A percentile compares a stretch with the other conserved stretches of the same genome.
These are phyloP conservation scores for Xestia xanthographa DNA, from an alignment of 2,888 invertebrate species.

Conservation along the genomic window DNA sequence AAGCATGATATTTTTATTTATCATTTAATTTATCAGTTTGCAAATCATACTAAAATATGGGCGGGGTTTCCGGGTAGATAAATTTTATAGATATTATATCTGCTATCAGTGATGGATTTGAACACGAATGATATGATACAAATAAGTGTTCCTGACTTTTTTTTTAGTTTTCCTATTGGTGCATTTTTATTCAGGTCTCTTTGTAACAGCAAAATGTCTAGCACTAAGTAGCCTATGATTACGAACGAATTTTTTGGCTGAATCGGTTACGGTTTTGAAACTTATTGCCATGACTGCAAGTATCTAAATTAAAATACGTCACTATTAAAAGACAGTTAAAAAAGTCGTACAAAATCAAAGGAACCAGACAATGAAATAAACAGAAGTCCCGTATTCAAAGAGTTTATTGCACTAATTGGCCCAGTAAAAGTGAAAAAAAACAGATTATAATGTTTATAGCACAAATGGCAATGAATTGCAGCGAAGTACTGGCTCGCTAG, in stretches of 20 bases:
- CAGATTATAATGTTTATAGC: slow-evolving; percentile 3
- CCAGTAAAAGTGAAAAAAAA: background rate
- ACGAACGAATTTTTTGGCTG: too few relatives aligned
- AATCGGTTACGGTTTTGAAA: too few relatives aligned
- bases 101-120: slow-evolving; percentile 11
- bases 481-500: slow-evolving; percentile 13
- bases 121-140: background rate
- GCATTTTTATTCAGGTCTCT: background rate
- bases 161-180: background rate
- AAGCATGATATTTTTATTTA: slow-evolving; percentile 1
- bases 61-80: slow-evolving; percentile 33
- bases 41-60: slow-evolving; percentile 40
- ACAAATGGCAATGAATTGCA: slow-evolving; percentile 28
- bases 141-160: background rate
- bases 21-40: slow-evolving; percentile 36
- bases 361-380: background rate
- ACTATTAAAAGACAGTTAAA: too few relatives aligned
- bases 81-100: slow-evolving; percentile 1
- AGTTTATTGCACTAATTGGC: background rate
- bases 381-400: too few relatives aligned
- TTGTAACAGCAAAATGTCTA: too few relatives aligned
- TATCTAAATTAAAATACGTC: too few relatives aligned
- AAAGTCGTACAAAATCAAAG: background rate
- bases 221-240: too few relatives aligned
- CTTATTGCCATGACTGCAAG: too few relatives aligned